Percentiles rank a stretch among this genome's conserved stretches.
phyloP scores from a whole-genome alignment of 1,140 invertebrate genomes.

The Brachionus sp. region DNA sequence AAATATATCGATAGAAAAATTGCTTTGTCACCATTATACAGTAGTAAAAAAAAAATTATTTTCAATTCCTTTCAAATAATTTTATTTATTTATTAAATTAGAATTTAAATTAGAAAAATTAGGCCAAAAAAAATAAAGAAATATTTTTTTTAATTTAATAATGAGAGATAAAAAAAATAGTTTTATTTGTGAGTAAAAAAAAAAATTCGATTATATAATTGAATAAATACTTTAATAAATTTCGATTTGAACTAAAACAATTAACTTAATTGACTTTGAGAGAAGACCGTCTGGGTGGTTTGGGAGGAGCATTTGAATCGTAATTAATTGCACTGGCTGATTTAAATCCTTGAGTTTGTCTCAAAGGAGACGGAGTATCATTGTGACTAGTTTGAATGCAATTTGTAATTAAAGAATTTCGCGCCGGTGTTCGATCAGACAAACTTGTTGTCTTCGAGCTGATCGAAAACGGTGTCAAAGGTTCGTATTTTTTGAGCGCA shows the following conservation, averaged over 20 bases:
- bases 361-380: neutral
- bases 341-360: neutral
- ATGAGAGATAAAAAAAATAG: too few species aligned
- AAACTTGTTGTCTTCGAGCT: neutral
- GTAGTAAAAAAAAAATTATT: too few species aligned
- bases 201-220: neutral
- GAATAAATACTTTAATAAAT: neutral
- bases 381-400: neutral
- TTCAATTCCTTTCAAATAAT: too few species aligned
- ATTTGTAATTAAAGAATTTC: neutral
- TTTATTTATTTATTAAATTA: too few species aligned
- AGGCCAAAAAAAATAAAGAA: too few species aligned
- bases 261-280: slow-evolving; percentile 18
- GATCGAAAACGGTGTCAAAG: neutral
- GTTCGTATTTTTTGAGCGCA: neutral
- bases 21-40: too few species aligned
- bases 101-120: too few species aligned
- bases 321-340: neutral
- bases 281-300: slow-evolving; percentile 31
- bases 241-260: neutral
- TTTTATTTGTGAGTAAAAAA: neutral
- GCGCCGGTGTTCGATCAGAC: neutral
- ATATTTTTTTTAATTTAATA: too few species aligned
- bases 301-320: slow-evolving; percentile 28
- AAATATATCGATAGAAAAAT: too few species aligned